Evolutionary conservation across 2,113 vertebrate species (phyloP), one percentile per base, ranked within the genome.

Genomic region (Labeo rohita): DNA sequence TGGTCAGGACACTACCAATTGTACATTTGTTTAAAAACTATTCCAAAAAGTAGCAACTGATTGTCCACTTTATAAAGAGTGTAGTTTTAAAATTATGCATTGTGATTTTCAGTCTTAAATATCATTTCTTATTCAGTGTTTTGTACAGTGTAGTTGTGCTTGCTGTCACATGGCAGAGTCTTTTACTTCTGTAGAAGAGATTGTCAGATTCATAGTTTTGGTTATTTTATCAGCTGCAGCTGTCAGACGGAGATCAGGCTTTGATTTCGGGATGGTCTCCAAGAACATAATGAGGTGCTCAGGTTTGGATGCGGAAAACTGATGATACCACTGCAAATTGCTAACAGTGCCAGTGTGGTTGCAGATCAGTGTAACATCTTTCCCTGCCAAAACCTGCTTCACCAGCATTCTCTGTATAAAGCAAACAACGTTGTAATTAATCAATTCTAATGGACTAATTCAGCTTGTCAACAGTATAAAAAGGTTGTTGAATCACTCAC

Each of bases 91-190:
- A 54, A n/a, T n/a, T n/a, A n/a, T n/a, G n/a, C n/a, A n/a, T n/a
- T n/a, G n/a, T n/a, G n/a, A n/a, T n/a, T n/a, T n/a, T n/a, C n/a
- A n/a, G n/a, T n/a, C n/a, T n/a, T n/a, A 28, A 39, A 39, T 39
- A 39, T 39, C 3, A 39, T 3, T 39, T 39, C 39, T 39, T 5
- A 39, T 39, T 39, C 39, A 39, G 39, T 39, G n/a, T 39, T 39
- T 39, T 39, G 39, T 39, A 15, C 50, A 79, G 84, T 18, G 13
- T 2, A 16, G 11, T 16, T 66, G 43, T 45, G 84, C 68, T 83
- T 80, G 52, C 66, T 87, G 52, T 75, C 47, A 88, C 28, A 86
- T 6, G 6, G 87, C 88, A 59, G 86, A 81, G 73, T 88, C 86
- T 85, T 23, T 34, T 68, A 85, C 39, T 82, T 83, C 54, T 70